Evolutionary conservation across 1,140 invertebrate genomes (phyloP).

Genomic region (Heliconius nattereri): DNA sequence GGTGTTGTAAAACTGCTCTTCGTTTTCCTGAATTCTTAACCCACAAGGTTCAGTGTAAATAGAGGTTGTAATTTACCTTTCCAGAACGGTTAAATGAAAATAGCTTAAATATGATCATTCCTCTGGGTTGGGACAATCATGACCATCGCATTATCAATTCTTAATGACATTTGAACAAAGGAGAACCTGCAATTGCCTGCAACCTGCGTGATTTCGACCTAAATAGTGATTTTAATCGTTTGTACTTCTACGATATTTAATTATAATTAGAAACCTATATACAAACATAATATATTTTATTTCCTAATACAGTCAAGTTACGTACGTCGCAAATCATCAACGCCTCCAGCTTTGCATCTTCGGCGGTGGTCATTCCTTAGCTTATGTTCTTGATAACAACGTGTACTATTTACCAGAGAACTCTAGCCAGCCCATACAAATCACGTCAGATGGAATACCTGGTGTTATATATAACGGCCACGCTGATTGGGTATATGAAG

Average conservation of each 20-base stretch:
- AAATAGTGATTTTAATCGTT: background rate
- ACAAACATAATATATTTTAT: conserved; percentile 28
- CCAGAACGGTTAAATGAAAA: no score
- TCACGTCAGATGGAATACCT: conserved; percentile 84
- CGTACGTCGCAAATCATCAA: conserved; percentile 74
- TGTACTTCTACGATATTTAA: no score
- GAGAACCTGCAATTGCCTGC: background rate
- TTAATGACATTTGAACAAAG: background rate
- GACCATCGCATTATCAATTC: no score
- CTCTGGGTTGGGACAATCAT: no score
- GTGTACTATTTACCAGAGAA: conserved; percentile 86
- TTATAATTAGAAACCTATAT: no score
- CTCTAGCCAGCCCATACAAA: conserved; percentile 62
- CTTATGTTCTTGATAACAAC: conserved; percentile 90
- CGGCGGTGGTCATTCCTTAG: conserved; percentile 84
- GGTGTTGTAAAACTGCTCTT: no score
- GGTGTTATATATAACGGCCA: conserved; percentile 89
- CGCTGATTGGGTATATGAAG: conserved; percentile 90
- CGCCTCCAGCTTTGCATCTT: conserved; percentile 81
- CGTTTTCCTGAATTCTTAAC: no score
- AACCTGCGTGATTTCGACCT: background rate
- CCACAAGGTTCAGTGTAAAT: no score
- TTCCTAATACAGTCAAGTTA: conserved; percentile 61
- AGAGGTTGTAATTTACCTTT: no score
- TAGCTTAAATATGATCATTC: no score